Evolutionary conservation across 2,797 vertebrate species (phyloP).

Genomic region (Trematomus bernacchii): DNA sequence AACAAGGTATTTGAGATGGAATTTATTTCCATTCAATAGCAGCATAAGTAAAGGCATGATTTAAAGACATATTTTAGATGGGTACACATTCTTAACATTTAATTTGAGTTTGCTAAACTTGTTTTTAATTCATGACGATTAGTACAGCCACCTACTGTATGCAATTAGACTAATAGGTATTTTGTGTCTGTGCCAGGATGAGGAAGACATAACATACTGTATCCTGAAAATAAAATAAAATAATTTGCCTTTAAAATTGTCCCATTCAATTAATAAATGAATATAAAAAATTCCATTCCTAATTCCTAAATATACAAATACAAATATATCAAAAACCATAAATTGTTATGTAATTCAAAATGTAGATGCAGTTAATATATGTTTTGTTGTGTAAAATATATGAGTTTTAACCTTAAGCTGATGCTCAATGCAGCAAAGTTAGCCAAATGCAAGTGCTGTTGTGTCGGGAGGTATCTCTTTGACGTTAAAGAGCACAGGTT

Average conservation of each 20-base stretch:
- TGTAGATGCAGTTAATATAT: background rate
- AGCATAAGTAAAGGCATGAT: background rate
- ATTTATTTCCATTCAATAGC: background rate
- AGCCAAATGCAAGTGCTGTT: background rate
- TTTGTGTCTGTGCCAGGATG: background rate
- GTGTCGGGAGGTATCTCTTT: background rate
- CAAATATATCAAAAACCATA: background rate
- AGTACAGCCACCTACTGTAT: no score
- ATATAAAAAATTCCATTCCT: background rate
- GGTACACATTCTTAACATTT: background rate
- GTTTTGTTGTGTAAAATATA: background rate
- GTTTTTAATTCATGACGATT: background rate
- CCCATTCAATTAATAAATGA: background rate
- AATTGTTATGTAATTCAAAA: background rate
- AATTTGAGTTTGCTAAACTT: background rate
- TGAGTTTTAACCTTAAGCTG: background rate
- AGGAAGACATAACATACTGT: background rate
- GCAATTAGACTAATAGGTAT: background rate
- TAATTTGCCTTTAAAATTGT: background rate
- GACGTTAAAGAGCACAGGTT: background rate
- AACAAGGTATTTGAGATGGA: background rate
- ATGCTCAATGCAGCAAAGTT: background rate
- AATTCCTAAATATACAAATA: no score
- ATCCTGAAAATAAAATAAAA: background rate
- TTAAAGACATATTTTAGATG: conserved; percentile 4